Evolutionary conservation across 2,888 invertebrate species (phyloP), one percentile per base, ranked within the genome.

Genomic region (Tetrapedia diversipes): DNA sequence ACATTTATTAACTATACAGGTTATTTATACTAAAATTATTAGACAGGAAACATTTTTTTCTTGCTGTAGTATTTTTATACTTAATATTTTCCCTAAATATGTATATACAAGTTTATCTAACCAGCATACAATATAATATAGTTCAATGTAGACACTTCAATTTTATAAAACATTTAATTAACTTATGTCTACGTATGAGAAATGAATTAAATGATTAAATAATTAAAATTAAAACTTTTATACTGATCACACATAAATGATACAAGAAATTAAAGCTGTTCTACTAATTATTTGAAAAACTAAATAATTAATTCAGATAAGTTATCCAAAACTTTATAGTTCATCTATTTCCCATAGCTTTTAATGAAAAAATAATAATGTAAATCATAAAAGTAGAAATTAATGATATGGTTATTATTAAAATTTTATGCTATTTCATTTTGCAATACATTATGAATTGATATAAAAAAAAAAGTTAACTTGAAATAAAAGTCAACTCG

Each of bases 51-150:
- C 34, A 51, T 3, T 8, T 63, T 69, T 49, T 34, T 19, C 19
- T 64, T 61, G 29, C 67, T 79, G 68, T 69, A 78, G 47, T 67
- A 68, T 77, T 51, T 45, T 37, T 29, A 57, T 72, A 27, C 11
- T 56, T 67, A 49, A 54, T 59, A 51, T 49, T 8, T 70, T 61
- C 10, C n/a, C 37, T 53, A n/a, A 61, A 54, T 61, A 69, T 72
- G 16, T 79, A 78, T 56, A 65, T 66, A 57, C 29, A 64, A 19
- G 11, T 60, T 59, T 45, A 78, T 70, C 24, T 54, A 74, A 66
- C 29, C 32, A 59, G 43, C 51, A 67, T 49, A 79, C 27, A 65
- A 51, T 71, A 45, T 54, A 10, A 53, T 56, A 61, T 56, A 10
- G 41, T 39, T 65, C 14, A 47, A 45, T 71, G 65, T 19, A 60